A percentile compares a stretch with the other conserved stretches of the same genome.
Conservation (phyloP, 2,888 invertebrate species). For the Mythimna lalbum region DNA sequence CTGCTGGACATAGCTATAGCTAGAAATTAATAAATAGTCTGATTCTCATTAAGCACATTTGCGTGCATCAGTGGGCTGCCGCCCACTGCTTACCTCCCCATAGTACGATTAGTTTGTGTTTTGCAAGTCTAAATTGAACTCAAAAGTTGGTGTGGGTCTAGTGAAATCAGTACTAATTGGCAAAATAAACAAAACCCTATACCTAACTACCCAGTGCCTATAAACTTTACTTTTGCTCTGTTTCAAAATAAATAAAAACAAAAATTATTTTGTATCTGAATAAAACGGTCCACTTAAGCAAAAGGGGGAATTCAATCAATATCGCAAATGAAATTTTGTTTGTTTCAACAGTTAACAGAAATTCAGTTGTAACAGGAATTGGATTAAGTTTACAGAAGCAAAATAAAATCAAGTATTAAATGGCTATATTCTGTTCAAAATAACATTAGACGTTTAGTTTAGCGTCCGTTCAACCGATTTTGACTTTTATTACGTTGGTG, state of each 20-base stretch:
- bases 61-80: background rate
- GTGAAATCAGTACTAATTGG: slow-evolving; percentile 2
- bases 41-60: background rate
- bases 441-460: no score
- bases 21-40: background rate
- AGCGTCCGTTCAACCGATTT: no score
- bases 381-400: background rate
- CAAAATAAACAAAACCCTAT: background rate
- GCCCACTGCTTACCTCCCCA: background rate
- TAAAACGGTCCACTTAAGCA: background rate
- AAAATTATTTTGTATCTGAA: background rate
- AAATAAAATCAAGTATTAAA: no score
- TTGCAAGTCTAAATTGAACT: slow-evolving; percentile 6
- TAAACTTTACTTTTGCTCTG: background rate
- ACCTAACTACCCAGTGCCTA: background rate
- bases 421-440: no score
- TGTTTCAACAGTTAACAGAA: background rate
- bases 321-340: background rate
- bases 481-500: no score
- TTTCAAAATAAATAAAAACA: background rate
- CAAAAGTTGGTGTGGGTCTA: slow-evolving; percentile 6
- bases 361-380: background rate
- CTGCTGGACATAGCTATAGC: no score
- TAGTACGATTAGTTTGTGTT: slow-evolving; percentile 8
- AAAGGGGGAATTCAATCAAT: background rate